These are phyloP conservation scores for Bombus waltoni DNA, from an alignment of 1,140 invertebrate species.

Conservation along the genomic window DNA sequence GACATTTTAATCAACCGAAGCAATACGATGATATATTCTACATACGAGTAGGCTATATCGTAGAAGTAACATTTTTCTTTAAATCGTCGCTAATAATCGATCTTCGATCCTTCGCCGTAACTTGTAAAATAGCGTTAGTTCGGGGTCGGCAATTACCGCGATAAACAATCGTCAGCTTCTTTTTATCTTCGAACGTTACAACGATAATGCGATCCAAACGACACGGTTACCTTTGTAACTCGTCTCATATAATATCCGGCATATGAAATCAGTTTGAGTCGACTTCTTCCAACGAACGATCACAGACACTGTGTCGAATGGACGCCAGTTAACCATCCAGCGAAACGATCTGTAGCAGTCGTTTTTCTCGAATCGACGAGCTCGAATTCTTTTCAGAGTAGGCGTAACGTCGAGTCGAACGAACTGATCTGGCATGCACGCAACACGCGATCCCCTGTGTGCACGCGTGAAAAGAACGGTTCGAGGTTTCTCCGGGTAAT, in stretches of 20 bases:
- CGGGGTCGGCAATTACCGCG: not conserved
- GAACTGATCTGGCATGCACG: not conserved
- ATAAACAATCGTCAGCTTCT: not conserved
- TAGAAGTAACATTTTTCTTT: not conserved
- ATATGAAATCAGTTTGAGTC: not conserved
- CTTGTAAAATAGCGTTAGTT: not conserved
- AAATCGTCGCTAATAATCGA: not conserved
- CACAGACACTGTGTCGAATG: too few relatives aligned
- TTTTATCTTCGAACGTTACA: too few relatives aligned
- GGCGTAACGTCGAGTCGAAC: not conserved
- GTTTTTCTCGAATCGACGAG: not conserved
- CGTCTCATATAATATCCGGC: too few relatives aligned
- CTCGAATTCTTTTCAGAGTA: not conserved
- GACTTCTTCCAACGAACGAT: not conserved
- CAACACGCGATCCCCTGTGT: constrained; percentile 5
- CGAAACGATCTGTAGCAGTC: not conserved
- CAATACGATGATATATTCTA: too few relatives aligned
- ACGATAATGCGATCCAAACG: too few relatives aligned
- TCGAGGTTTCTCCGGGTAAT: constrained; percentile 35
- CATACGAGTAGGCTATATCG: too few relatives aligned
- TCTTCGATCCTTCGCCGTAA: not conserved
- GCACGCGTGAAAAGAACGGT: constrained; percentile 39
- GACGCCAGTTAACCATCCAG: not conserved
- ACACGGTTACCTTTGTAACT: too few relatives aligned
- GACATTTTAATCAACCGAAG: not conserved